These are phyloP conservation scores for Caenorhabditis remanei DNA, from an alignment of 1,140 invertebrate species.

Conservation along the genomic window DNA sequence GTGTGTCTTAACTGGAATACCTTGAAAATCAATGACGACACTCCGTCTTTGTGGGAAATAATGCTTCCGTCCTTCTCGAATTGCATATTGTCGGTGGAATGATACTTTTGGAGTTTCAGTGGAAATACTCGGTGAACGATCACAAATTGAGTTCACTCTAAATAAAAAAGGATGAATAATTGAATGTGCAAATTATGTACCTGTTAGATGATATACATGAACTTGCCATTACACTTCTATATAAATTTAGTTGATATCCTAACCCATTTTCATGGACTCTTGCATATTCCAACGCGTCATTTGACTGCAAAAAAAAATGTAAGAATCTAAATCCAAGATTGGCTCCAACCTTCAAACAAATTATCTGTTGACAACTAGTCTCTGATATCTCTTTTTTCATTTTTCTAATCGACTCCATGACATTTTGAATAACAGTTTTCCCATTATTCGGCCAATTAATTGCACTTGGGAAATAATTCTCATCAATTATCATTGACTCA, in stretches of 20 bases:
- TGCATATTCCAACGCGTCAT: conserved; percentile 59
- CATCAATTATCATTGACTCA: conserved; percentile 30
- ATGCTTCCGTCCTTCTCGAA: conserved; percentile 40
- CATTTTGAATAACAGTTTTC: conserved; percentile 58
- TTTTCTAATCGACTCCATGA: conserved; percentile 32
- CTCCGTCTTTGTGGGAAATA: conserved; percentile 46
- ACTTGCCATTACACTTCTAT: conserved; percentile 30
- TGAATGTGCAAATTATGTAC: not conserved
- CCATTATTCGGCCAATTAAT: conserved; percentile 41
- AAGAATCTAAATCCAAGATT: not conserved
- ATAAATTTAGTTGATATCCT: conserved; percentile 40
- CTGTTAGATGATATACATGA: conserved; percentile 4
- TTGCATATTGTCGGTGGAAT: conserved; percentile 33
- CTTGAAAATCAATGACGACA: conserved; percentile 57
- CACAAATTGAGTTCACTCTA: conserved; percentile 28
- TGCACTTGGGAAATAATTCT: conserved; percentile 18
- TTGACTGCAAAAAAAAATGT: conserved; percentile 37
- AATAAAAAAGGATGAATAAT: not conserved
- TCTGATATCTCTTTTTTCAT: conserved; percentile 51
- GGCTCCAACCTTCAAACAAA: conserved; percentile 42
- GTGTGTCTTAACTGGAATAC: not conserved
- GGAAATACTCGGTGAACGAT: not conserved
- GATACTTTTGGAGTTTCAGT: not conserved
- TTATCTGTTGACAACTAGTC: conserved; percentile 2
- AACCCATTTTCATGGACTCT: conserved; percentile 36